Percentiles rank a stretch among this genome's conserved stretches.
These are phyloP conservation scores for Tanypteryx hageni DNA, from an alignment of 2,888 invertebrate species.

Conservation along the genomic window DNA sequence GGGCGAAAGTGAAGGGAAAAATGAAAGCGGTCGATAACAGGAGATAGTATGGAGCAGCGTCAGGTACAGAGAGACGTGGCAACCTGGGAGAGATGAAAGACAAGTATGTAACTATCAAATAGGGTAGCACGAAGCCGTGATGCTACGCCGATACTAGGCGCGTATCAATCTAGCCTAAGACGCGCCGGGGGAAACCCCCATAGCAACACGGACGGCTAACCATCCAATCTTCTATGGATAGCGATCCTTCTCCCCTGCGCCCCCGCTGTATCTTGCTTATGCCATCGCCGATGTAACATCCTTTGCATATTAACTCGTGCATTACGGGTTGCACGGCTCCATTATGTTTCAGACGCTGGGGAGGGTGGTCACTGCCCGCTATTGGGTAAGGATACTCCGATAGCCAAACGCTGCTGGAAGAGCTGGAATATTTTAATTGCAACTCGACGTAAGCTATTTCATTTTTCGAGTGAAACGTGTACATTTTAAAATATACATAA, in stretches of 20 bases:
- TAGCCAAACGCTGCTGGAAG: too few relatives aligned
- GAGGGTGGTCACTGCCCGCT: background rate
- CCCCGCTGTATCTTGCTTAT: background rate
- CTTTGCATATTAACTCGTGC: constrained; percentile 2
- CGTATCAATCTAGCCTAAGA: background rate
- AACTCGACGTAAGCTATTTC: too few relatives aligned
- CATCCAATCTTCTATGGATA: background rate
- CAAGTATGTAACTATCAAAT: background rate
- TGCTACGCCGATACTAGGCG: background rate
- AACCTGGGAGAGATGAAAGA: background rate
- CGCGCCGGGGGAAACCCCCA: background rate
- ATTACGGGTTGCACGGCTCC: background rate
- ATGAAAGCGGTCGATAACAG: background rate
- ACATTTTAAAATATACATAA: too few relatives aligned
- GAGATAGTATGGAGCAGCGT: background rate
- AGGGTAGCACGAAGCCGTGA: background rate
- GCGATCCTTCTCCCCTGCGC: background rate
- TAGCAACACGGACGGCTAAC: background rate
- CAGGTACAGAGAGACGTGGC: background rate
- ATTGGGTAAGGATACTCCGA: background rate
- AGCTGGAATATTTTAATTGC: too few relatives aligned
- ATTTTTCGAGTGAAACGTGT: too few relatives aligned
- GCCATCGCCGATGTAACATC: background rate
- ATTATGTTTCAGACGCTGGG: background rate
- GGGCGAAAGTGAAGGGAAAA: background rate